A percentile compares a stretch with the other conserved stretches of the same genome.
Conservation (phyloP, 2,888 invertebrate species). For the Zygothrica quintamaculata region DNA sequence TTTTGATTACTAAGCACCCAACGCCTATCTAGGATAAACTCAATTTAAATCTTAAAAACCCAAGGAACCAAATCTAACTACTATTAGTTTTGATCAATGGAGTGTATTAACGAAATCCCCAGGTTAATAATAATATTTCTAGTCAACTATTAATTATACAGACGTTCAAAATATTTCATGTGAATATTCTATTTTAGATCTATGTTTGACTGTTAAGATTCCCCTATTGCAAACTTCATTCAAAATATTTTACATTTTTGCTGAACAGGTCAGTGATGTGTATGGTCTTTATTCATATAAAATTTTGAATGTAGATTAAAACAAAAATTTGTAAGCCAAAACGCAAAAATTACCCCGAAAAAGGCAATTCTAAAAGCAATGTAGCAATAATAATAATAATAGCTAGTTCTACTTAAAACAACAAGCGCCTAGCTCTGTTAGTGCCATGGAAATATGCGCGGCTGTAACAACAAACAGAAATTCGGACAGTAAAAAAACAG, state of each 20-base stretch:
- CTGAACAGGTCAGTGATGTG: neutral
- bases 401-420: conserved; percentile 29
- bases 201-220: too few species aligned
- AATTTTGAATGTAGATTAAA: conserved; percentile 5
- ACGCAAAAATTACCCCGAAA: conserved; percentile 9
- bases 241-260: too few species aligned
- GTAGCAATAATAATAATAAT: conserved; percentile 47
- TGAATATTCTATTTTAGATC: too few species aligned
- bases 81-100: too few species aligned
- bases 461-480: conserved; percentile 41
- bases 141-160: too few species aligned
- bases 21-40: neutral
- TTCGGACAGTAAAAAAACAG: conserved; percentile 13
- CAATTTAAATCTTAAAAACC: neutral
- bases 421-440: conserved; percentile 25
- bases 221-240: too few species aligned
- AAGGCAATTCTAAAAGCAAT: conserved; percentile 32
- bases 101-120: too few species aligned
- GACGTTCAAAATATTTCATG: too few species aligned
- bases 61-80: neutral
- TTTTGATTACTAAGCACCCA: neutral
- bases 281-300: conserved; percentile 16
- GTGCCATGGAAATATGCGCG: conserved; percentile 34
- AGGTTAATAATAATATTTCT: too few species aligned
- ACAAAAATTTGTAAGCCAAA: conserved; percentile 17